Evolutionary conservation across 2,797 vertebrate genomes (phyloP).

Genomic region (Trematomus bernacchii): DNA sequence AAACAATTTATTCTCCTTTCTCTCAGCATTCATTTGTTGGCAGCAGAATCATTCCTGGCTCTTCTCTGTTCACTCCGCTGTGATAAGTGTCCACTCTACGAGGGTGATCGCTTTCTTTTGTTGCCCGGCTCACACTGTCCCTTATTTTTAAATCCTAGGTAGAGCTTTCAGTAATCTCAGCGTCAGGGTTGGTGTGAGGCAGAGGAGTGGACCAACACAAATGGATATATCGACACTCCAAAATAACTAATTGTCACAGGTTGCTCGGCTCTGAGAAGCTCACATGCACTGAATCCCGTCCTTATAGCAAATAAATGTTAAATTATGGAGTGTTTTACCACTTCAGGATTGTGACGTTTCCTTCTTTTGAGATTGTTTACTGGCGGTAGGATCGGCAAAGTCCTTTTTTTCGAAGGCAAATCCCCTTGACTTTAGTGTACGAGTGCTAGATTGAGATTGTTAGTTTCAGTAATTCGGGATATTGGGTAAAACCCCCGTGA

Average conservation of each 20-base stretch:
- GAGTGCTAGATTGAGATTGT: slow-evolving; percentile 3
- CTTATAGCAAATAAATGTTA: slow-evolving; percentile 5
- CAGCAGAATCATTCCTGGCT: slow-evolving; percentile 34
- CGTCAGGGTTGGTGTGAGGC: slow-evolving; percentile 18
- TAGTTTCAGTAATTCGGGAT: slow-evolving; percentile 24
- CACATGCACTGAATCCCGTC: slow-evolving; percentile 11
- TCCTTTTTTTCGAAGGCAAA: too few relatives aligned
- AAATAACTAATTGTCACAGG: neutral
- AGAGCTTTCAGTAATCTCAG: slow-evolving; percentile 41
- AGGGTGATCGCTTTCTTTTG: slow-evolving; percentile 29
- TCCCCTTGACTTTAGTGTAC: neutral
- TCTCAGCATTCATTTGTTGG: slow-evolving; percentile 37
- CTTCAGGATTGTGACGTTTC: slow-evolving; percentile 5
- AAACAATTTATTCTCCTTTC: slow-evolving; percentile 11
- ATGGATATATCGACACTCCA: too few relatives aligned
- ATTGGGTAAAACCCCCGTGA: slow-evolving; percentile 55
- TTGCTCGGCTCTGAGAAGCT: neutral
- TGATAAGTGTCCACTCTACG: slow-evolving; percentile 41
- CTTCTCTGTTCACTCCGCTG: slow-evolving; percentile 28
- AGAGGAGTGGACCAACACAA: slow-evolving; percentile 14
- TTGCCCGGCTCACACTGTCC: slow-evolving; percentile 17
- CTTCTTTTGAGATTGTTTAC: neutral
- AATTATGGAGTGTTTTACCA: slow-evolving; percentile 21
- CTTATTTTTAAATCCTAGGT: slow-evolving; percentile 32
- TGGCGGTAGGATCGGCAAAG: too few relatives aligned